These are phyloP conservation scores for Gopherus flavomarginatus DNA, from an alignment of 2,113 vertebrate species.

Conservation along the genomic window DNA sequence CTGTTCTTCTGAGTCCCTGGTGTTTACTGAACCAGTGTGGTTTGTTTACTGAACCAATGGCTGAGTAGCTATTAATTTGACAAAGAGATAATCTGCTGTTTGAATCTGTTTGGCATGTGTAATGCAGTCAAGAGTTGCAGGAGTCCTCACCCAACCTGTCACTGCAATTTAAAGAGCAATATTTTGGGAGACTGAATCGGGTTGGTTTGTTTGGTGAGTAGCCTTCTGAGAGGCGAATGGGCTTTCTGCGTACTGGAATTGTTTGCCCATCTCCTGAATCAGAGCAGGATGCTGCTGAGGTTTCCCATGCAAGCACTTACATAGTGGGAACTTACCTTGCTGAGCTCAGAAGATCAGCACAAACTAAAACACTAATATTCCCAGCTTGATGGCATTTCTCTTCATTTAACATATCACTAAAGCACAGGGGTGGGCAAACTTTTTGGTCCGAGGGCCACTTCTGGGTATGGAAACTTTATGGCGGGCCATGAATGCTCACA, in stretches of 20 bases:
- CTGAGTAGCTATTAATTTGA: conserved; percentile 3
- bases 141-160: not conserved
- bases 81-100: conserved; percentile 28
- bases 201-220: not conserved
- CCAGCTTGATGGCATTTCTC: conserved; percentile 26
- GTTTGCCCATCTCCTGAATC: not conserved
- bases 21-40: not conserved
- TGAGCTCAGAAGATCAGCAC: not conserved
- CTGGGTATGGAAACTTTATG: no score
- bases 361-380: conserved; percentile 1
- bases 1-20: not conserved
- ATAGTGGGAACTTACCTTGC: not conserved
- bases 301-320: not conserved
- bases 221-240: not conserved
- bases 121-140: conserved; percentile 9
- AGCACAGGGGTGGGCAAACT: not conserved
- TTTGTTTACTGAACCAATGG: not conserved
- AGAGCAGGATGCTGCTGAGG: not conserved
- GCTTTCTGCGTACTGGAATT: not conserved
- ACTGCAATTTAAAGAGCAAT: not conserved
- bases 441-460: no score
- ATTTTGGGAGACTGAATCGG: not conserved
- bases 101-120: not conserved
- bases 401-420: conserved; percentile 11
- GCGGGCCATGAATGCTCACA: no score